Evolutionary conservation across 1,140 invertebrate genomes (phyloP), one percentile per base, ranked within the genome.

Genomic region (Orius insidiosus): DNA sequence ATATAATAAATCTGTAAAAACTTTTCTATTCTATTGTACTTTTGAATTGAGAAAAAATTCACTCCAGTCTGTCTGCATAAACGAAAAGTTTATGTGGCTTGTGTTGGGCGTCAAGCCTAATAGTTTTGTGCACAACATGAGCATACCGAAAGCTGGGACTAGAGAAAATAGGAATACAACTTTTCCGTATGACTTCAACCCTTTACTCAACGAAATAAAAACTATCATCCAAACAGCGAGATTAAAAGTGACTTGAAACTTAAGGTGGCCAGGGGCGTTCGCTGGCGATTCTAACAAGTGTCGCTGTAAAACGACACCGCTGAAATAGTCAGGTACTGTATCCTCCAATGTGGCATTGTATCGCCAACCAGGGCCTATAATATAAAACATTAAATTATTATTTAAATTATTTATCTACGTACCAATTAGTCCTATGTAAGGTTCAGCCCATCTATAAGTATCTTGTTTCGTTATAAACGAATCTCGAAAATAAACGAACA

Each of bases 181-280:
- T 68, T 87, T 88, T 19, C 85, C 85, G 52, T 88, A 84, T 0
- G 84, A 88, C 53, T 78, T 70, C 2, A 88, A 59, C 35, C 85
- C 73, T 76, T 87, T 88, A 59, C 83, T 85, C 2, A 92, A 67
- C n/a, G 78, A 78, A 7, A 92, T 72, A 56, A 89, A 90, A 8
- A 89, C 76, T 31, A 86, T 78, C 69, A 86, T 80, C 88, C 88
- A 93, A 10, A 90, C 76, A 1, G 82, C 82, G 56, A 92, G 68
- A 62, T 90, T 87, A 61, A 90, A 88, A 2, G 84, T 81, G 43
- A 87, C 71, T 67, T 90, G 82, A 61, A 87, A 86, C 59, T 85
- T 85, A 24, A 86, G 71, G 5, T 75, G 73, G 4, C 78, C 75
- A 32, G 75, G 70, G 36, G 63, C 63, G 42, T 67, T 71, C 45